Base-by-base conservation (phyloP, 2,113 vertebrate genomes). In the Chroicocephalus ridibundus region DNA sequence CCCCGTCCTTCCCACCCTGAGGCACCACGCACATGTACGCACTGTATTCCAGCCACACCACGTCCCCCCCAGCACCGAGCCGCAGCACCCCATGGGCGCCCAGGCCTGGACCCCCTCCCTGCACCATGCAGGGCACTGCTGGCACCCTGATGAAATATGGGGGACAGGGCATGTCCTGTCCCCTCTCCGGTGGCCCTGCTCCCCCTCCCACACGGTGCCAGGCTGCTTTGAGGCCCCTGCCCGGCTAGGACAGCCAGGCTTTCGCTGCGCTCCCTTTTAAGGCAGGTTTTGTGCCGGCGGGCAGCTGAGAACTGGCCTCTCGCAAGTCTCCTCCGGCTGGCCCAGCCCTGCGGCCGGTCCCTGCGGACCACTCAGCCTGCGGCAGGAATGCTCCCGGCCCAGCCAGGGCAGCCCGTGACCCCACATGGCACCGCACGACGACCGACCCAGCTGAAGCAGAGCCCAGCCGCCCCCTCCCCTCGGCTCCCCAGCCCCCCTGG, bases 371-470 rank as follows among this genome's bases (percentile, higher is more conserved):
- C 47, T 77, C 5, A 19, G 76, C 34, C 75, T 34, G 22, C 6
- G 6, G 64, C 69, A 61, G 71, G 80, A 90, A 71, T 1, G 7
- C 66, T 93, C 5, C 34, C 5, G 4, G 5, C 31, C 51, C 25
- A 0, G 49, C 64, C 36, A 55, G 46, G 34, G 24, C 74, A 85
- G 85, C 40, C 65, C 3, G 1, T 62, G 58, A 26, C 70, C 44
- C 74, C 3, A 3, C 49, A 2, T 0, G 8, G 90, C 68, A n/a
- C 61, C 0, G 0, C 21, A 36, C 3, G 1, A 40, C 0, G 0
- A 52, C 55, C 22, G 52, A 51, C 44, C n/a, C 0, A 0, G 40
- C 69, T 44, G 52, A 46, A 49, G 46, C 75, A 71, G 14, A 61
- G n/a, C 90, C 44, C 11, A 19, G 52, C 46, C 0, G 0, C 57